Evolutionary conservation across 2,888 invertebrate genomes (phyloP), one percentile per base, ranked within the genome.

Genomic region (Anoncus sp.): DNA sequence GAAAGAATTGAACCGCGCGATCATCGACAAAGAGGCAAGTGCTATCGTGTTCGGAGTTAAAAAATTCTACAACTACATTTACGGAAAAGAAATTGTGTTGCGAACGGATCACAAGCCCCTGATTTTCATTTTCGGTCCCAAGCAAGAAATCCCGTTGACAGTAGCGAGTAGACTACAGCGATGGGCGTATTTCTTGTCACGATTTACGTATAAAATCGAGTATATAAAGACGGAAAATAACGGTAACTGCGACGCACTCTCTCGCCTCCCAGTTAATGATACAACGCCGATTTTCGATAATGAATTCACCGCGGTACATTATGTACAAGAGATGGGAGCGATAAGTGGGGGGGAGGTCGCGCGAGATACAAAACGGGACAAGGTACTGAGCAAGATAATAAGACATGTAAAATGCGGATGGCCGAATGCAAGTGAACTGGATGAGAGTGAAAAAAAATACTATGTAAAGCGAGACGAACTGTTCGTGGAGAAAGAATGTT

Each of bases 1-100:
- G n/a, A 73, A 53, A 2, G 80, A 77, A 60, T n/a, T 22, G 12
- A 65, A 65, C 53, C 71, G 77, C 9, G 75, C 77, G 1, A 60
- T 71, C 0, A 78, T 75, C 18, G 77, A 81, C 43, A 81, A 81
- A 53, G 80, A 81, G 27, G 81, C 75, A 10, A 62, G 63, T 16
- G 74, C 79, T 1, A 81, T 81, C 35, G 67, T 76, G 12, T 81
- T 76, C 24, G 73, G 77, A 10, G 77, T 80, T 22, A 69, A 77
- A 45, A 74, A 75, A 35, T 79, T 77, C 49, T 80, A 75, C 43
- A 65, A 75, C 38, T 81, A 69, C 49, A 45, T 77, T 53, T 47
- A n/a, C n/a, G 79, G 75, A 3, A 55, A 51, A 43, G 22, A 59
- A 24, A 77, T 79, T 5, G 63, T 60, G 7, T 22, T 77, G 43